A percentile compares a stretch with the other conserved stretches of the same genome.
Conservation (phyloP, 2,797 vertebrate genomes). For the Platalea minor region DNA sequence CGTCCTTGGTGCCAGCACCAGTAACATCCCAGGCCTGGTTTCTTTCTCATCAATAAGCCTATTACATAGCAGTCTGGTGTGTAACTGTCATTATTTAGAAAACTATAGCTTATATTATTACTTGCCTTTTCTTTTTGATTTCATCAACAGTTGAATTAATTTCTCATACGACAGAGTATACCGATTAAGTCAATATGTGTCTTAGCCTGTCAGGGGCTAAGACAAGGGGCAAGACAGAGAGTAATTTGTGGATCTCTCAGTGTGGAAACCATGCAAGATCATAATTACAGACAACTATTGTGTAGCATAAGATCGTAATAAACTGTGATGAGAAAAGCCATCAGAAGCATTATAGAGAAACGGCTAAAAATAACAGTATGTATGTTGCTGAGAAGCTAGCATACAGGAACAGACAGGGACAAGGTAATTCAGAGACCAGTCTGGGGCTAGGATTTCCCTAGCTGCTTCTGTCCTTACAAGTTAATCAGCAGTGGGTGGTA, state of each 20-base stretch:
- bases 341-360: neutral
- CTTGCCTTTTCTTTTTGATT: neutral
- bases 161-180: neutral
- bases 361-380: neutral
- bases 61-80: neutral
- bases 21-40: neutral
- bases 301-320: neutral
- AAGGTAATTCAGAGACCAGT: neutral
- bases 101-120: neutral
- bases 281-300: neutral
- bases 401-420: neutral
- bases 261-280: neutral
- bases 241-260: neutral
- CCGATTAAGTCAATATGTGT: neutral
- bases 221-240: neutral
- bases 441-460: neutral
- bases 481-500: neutral
- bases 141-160: neutral
- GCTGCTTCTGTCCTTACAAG: neutral
- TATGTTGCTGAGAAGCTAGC: neutral
- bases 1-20: neutral
- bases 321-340: neutral
- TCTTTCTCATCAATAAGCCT: neutral
- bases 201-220: neutral
- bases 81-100: neutral